These are phyloP conservation scores for Hypotaenidia okinawae DNA, from an alignment of 2,797 vertebrate genomes.

Conservation along the genomic window DNA sequence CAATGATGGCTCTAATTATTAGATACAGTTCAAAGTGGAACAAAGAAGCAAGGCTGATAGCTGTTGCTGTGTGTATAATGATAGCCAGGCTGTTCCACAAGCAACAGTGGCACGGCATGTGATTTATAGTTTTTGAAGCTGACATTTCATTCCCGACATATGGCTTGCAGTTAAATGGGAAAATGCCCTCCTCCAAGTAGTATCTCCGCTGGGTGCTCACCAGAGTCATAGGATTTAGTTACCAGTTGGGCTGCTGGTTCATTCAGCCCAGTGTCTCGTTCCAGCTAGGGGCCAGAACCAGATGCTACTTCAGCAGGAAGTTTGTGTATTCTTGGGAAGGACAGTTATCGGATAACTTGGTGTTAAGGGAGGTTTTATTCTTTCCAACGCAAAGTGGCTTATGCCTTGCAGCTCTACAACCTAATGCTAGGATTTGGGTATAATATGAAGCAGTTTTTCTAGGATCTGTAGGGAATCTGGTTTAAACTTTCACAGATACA, in stretches of 20 bases:
- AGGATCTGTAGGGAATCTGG: background rate
- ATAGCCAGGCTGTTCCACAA: background rate
- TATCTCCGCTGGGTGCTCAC: background rate
- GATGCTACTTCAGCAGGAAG: background rate
- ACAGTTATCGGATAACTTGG: background rate
- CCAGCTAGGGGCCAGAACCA: background rate
- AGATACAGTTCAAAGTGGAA: background rate
- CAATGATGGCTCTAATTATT: background rate
- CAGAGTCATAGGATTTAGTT: background rate
- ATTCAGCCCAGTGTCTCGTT: background rate
- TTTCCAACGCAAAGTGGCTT: background rate
- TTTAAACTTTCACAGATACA: background rate
- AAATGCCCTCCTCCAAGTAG: background rate
- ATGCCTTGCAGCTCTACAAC: background rate
- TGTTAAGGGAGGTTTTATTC: background rate
- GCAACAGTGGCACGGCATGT: rapidly evolving
- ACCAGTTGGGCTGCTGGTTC: background rate
- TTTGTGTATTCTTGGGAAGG: background rate
- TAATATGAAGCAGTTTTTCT: slow-evolving; percentile 11
- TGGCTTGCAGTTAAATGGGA: background rate
- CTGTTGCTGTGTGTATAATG: background rate
- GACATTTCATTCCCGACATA: background rate
- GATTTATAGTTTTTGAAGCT: background rate
- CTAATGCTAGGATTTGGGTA: background rate
- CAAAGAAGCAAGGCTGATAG: background rate